phyloP scores from a whole-genome alignment of 2,888 invertebrate species.

The Nomada fucata region DNA sequence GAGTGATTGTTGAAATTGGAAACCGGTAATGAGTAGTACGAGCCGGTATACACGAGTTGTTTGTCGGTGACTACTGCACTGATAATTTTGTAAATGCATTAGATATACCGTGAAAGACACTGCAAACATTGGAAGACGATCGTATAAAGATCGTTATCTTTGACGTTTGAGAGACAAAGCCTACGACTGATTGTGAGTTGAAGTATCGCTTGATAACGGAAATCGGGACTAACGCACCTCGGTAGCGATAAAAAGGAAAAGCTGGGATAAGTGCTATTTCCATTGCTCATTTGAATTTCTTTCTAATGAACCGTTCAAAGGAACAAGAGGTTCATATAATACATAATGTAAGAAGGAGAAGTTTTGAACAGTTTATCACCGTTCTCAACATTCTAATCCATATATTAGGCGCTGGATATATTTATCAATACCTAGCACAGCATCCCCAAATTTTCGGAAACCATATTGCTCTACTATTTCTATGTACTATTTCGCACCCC shows the following conservation, averaged over 20 bases:
- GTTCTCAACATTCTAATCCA: not conserved
- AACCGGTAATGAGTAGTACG: constrained; percentile 9
- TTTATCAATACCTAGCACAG: not conserved
- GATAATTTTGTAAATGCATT: constrained; percentile 16
- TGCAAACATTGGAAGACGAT: constrained; percentile 23
- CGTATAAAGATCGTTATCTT: constrained; percentile 33
- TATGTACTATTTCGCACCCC: not conserved
- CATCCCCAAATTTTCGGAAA: not conserved
- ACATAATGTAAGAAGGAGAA: not conserved
- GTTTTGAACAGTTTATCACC: not conserved
- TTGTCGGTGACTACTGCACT: constrained; percentile 15
- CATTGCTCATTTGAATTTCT: not conserved
- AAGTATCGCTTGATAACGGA: constrained; percentile 29
- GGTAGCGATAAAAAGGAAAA: not conserved
- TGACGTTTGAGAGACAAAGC: constrained; percentile 38
- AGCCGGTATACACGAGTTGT: not conserved
- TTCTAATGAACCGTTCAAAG: not conserved
- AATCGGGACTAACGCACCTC: constrained; percentile 13
- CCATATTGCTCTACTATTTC: not conserved
- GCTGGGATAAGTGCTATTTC: constrained; percentile 26
- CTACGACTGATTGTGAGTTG: not conserved
- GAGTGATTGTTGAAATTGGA: constrained; percentile 10
- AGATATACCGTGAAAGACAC: constrained; percentile 15
- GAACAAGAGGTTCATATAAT: not conserved
- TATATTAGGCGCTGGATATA: not conserved